A percentile compares a stretch with the other conserved stretches of the same genome.
phyloP scores from a whole-genome alignment of 1,140 invertebrate genomes.

The Himalopsyche phryganea region DNA sequence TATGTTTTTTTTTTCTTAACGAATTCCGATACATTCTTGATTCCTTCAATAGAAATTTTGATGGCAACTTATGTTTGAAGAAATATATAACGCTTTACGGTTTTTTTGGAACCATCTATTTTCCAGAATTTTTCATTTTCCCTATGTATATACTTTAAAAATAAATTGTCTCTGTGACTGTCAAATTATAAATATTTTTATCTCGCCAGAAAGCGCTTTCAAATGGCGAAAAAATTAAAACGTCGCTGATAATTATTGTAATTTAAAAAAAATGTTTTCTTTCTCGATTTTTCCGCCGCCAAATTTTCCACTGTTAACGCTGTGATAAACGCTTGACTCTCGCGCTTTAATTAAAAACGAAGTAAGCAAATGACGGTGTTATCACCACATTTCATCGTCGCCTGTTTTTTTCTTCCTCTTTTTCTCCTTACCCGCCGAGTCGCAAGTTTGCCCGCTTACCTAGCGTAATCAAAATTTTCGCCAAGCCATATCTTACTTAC shows the following conservation, averaged over 20 bases:
- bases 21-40: too few species aligned
- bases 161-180: too few species aligned
- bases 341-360: conserved; percentile 36
- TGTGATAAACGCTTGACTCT: conserved; percentile 33
- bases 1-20: too few species aligned
- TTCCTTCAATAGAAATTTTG: too few species aligned
- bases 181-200: too few species aligned
- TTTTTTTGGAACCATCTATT: too few species aligned
- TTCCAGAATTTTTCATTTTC: too few species aligned
- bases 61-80: too few species aligned
- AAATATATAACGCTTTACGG: too few species aligned
- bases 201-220: too few species aligned
- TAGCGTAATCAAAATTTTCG: conserved; percentile 24
- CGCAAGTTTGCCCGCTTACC: neutral
- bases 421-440: conserved; percentile 5
- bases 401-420: conserved; percentile 16
- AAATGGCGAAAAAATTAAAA: conserved; percentile 22
- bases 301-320: conserved; percentile 33
- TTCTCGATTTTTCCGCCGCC: conserved; percentile 27
- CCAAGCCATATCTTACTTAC: conserved; percentile 14
- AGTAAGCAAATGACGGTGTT: conserved; percentile 35
- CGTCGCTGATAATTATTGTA: conserved; percentile 33
- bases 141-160: too few species aligned
- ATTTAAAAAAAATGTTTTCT: conserved; percentile 32
- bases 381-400: conserved; percentile 33